Conservation (phyloP, 2,797 vertebrate genomes). For the Paguma larvata region DNA sequence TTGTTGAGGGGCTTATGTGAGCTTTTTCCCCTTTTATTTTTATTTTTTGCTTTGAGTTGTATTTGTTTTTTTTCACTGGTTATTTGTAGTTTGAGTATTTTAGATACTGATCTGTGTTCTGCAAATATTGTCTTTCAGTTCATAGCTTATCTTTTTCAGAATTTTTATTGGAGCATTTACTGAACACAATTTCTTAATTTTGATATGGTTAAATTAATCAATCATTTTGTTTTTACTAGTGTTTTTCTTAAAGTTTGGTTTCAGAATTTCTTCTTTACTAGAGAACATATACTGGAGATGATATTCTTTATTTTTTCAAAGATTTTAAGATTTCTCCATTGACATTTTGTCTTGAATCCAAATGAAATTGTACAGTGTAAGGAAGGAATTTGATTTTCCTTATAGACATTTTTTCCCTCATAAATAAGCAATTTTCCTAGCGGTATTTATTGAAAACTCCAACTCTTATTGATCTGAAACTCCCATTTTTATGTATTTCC, state of each 20-base stretch:
- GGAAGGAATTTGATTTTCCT: neutral
- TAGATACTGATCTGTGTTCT: neutral
- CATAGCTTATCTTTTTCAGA: neutral
- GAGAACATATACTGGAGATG: neutral
- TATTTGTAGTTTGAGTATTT: neutral
- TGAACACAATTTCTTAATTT: neutral
- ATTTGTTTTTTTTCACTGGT: neutral
- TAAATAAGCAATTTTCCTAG: neutral
- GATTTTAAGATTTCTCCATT: neutral
- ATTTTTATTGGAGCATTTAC: neutral
- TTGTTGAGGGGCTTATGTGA: neutral
- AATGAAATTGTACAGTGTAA: neutral
- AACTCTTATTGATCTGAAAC: neutral
- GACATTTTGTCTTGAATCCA: neutral
- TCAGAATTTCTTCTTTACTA: neutral
- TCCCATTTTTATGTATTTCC: neutral
- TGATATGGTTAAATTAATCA: neutral
- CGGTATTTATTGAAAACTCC: neutral
- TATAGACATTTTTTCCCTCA: neutral
- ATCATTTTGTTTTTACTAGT: neutral
- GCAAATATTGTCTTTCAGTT: neutral
- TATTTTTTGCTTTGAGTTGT: neutral
- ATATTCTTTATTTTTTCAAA: neutral
- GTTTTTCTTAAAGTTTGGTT: neutral
- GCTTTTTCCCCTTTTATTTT: neutral